phyloP scores from a whole-genome alignment of 2,888 invertebrate genomes.

The Apamea epomidion region DNA sequence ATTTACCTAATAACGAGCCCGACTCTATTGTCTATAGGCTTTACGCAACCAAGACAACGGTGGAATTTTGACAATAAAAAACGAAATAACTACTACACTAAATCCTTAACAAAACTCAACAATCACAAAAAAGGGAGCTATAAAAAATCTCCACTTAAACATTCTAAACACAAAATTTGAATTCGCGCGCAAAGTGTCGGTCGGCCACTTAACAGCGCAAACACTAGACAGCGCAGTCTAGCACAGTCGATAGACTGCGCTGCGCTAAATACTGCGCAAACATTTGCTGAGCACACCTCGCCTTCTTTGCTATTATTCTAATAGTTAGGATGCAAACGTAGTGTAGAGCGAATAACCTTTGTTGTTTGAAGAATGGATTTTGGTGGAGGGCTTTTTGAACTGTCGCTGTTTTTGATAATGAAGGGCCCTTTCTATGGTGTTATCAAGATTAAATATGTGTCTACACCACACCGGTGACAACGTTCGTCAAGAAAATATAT shows the following conservation, averaged over 20 bases:
- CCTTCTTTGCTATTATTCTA: slow-evolving; percentile 54
- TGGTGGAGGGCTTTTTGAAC: not conserved
- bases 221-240: slow-evolving; percentile 45
- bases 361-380: slow-evolving; percentile 17
- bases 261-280: slow-evolving; percentile 62
- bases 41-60: not conserved
- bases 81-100: not conserved
- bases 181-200: slow-evolving; percentile 53
- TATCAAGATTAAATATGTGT: not conserved
- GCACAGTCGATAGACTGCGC: slow-evolving; percentile 41
- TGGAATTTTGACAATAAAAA: not conserved
- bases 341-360: slow-evolving; percentile 16
- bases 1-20: not conserved
- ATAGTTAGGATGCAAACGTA: slow-evolving; percentile 31
- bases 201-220: slow-evolving; percentile 61
- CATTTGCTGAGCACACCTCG: slow-evolving; percentile 54
- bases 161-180: slow-evolving; percentile 27
- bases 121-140: not conserved
- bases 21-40: not conserved
- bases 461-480: not conserved
- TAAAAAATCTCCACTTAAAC: slow-evolving; percentile 10
- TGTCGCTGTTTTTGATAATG: not conserved
- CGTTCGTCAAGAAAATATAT: not conserved
- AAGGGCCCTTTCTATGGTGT: not conserved
- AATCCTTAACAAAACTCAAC: not conserved